These are phyloP conservation scores for Myioborus miniatus DNA, from an alignment of 2,797 vertebrate species.

Conservation along the genomic window DNA sequence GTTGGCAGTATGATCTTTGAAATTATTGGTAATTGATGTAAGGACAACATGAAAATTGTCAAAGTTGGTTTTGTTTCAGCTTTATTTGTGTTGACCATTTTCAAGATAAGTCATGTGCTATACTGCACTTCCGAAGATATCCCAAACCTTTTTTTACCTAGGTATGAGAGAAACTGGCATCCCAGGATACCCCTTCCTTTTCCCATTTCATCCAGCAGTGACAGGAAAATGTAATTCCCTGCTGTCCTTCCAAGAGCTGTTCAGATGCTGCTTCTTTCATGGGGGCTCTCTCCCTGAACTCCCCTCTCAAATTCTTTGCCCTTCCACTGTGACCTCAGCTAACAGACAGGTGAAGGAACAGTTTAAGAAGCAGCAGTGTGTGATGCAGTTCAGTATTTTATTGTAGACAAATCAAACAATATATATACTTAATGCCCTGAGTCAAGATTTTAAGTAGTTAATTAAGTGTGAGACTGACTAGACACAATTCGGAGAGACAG, in stretches of 20 bases:
- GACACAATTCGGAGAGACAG: not conserved
- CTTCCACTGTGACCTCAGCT: not conserved
- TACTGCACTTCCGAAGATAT: not conserved
- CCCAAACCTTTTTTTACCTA: not conserved
- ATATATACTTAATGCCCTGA: not conserved
- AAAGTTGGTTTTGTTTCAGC: not conserved
- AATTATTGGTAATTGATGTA: not conserved
- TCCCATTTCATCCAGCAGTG: rapidly evolving
- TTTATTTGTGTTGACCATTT: not conserved
- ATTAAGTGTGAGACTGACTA: not conserved
- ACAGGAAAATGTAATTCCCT: not conserved
- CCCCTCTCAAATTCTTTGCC: not conserved
- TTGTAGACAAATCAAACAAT: not conserved
- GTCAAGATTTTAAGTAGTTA: not conserved
- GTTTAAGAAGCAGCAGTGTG: not conserved
- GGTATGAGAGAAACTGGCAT: not conserved
- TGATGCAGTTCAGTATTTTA: not conserved
- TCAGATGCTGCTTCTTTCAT: not conserved
- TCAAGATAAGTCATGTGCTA: not conserved
- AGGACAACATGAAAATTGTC: not conserved
- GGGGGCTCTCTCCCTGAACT: not conserved
- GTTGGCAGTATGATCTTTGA: not conserved
- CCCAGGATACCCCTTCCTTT: not conserved
- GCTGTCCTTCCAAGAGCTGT: not conserved
- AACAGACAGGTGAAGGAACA: not conserved